phyloP scores from a whole-genome alignment of 2,113 vertebrate genomes.

The Phylloscopus trochiloides region DNA sequence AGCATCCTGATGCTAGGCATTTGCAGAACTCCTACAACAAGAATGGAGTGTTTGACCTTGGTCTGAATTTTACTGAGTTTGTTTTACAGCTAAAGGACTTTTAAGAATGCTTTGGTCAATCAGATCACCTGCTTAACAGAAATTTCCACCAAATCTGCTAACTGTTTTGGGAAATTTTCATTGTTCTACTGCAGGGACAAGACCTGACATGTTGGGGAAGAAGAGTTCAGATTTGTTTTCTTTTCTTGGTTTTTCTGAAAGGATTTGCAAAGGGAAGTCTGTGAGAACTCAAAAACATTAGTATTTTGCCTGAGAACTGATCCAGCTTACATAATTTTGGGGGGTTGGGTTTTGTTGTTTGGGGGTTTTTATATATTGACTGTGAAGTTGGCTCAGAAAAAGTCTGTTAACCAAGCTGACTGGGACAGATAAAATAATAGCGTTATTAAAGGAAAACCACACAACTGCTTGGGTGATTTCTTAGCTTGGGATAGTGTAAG shows the following conservation, averaged over 20 bases:
- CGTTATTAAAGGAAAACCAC: not conserved
- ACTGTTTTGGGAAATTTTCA: not conserved
- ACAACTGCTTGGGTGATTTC: not conserved
- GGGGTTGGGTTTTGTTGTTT: not conserved
- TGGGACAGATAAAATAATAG: not conserved
- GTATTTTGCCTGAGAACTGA: not conserved
- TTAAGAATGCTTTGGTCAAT: not conserved
- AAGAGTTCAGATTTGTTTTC: not conserved
- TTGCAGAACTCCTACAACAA: not conserved
- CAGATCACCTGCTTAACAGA: not conserved
- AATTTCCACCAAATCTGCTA: not conserved
- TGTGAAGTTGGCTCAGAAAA: not conserved
- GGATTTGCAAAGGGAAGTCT: not conserved
- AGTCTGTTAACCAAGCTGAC: not conserved
- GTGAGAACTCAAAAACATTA: not conserved
- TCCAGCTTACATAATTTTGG: not conserved
- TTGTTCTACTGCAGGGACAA: not conserved
- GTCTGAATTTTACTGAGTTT: not conserved
- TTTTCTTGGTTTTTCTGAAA: not conserved
- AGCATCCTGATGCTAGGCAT: not conserved
- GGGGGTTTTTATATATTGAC: fast-evolving
- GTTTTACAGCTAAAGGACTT: not conserved
- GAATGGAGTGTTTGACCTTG: not conserved
- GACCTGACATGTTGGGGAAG: not conserved
- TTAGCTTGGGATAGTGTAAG: not conserved